Base-by-base conservation (phyloP, 2,888 invertebrate species). In the Dyspetes luteomarginatus region DNA sequence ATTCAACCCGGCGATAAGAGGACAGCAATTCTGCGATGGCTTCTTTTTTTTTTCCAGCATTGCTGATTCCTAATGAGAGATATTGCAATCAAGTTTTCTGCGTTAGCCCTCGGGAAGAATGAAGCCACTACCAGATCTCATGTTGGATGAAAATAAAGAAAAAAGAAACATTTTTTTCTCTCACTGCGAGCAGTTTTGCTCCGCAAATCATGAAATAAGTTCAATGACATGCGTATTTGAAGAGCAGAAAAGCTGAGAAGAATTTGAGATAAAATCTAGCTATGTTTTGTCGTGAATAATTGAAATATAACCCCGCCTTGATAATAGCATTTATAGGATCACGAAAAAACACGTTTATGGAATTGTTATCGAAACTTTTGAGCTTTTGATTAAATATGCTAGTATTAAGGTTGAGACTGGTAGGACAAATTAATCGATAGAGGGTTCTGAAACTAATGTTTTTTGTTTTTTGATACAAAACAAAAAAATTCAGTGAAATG, bases 21-120 rank as follows among this genome's bases (percentile, higher is more conserved):
- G 36, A 36, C 4, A 48, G 24, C 36, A 9, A 22, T 22, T 19
- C 24, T 52, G 30, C 41, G 5, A 17, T 22, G 52, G 62, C 9
- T 28, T 4, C 22, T 43, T 50, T 67, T 67, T 67, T 58, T 45
- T 58, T 9, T n/a, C 12, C 15, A 4, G n/a, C 15, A 41, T 28
- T 26, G 7, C 58, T 41, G 30, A 30, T 41, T 22, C 41, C 50
- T 64, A 77, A 81, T 77, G 73, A 77, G 52, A 65, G 64, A 67
- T 56, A 81, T 77, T 69, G 81, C 77, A 81, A 77, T 81, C 64
- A 69, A 69, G 64, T 81, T 56, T 77, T 67, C 76, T 52, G 26
- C 19, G 30, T 56, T 78, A 36, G 26, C 68, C 19, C 50, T 41
- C 60, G 52, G 17, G 52, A 43, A 5, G 43, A 55, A 62, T 58